Evolutionary conservation across 2,888 invertebrate genomes (phyloP).

Genomic region (Synanthedon andrenaeformis): DNA sequence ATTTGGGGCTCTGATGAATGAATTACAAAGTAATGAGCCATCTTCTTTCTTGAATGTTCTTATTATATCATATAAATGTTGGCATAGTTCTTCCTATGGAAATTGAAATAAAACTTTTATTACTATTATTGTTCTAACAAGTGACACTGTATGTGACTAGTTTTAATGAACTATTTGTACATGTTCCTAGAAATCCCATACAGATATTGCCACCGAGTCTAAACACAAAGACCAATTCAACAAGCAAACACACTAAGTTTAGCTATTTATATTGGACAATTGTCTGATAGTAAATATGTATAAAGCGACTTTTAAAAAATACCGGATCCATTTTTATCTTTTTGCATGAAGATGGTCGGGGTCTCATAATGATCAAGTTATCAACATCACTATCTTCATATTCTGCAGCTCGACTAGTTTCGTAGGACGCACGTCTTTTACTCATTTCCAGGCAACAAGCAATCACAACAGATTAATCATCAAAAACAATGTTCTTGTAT

Average conservation of each 20-base stretch:
- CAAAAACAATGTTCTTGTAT: too few species aligned
- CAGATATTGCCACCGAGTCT: too few species aligned
- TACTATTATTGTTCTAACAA: too few species aligned
- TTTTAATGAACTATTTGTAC: too few species aligned
- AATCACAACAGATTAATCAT: not conserved
- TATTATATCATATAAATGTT: constrained; percentile 92
- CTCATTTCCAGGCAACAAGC: constrained; percentile 66
- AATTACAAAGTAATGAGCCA: constrained; percentile 90
- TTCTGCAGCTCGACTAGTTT: constrained; percentile 76
- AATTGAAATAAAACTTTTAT: not conserved
- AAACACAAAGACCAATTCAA: too few species aligned
- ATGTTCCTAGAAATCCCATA: too few species aligned
- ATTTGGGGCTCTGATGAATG: constrained; percentile 95
- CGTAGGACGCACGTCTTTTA: constrained; percentile 87
- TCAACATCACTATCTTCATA: constrained; percentile 79
- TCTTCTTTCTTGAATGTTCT: constrained; percentile 93
- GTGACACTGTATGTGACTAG: too few species aligned
- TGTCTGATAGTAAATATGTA: too few species aligned
- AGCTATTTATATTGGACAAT: too few species aligned
- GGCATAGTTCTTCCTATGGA: constrained; percentile 82
- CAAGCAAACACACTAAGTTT: too few species aligned
- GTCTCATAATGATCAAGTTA: constrained; percentile 54
- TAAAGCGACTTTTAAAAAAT: constrained; percentile 16
- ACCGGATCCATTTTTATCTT: constrained; percentile 83
- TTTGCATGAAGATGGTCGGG: constrained; percentile 68